Base-by-base conservation (phyloP, 1,140 invertebrate species). In the Mesaphorura yosii region DNA sequence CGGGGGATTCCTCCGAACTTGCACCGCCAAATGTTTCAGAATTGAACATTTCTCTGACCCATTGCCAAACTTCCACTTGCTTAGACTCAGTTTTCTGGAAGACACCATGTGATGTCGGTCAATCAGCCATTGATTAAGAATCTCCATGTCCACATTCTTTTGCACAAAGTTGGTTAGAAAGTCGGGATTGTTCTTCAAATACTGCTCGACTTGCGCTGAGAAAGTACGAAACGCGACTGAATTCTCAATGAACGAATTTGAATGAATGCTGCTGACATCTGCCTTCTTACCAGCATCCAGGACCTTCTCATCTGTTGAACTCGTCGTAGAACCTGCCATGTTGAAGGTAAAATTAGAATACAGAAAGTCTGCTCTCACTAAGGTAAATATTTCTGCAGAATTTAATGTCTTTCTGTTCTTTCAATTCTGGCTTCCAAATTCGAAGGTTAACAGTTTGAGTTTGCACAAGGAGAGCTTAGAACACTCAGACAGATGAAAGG, bases 1-100 rank as follows among this genome's bases (percentile, higher is more conserved):
- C n/a, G 45, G 44, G 19, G 50, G 47, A 31, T 53, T 48, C 38
- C 52, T 44, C 14, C 45, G 38, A 3, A 60, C 17, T 34, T 51
- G 39, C n/a, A 48, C 22, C 1, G 54, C 58, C 19, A 60, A 29
- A 15, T 53, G 50, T 20, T 60, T 57, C 15, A 60, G 38, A 39
- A 57, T 42, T 20, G 34, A 40, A 25, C 42, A 47, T 46, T 48
- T 49, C 17, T 60, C 55, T 27, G 58, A 19, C 19, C 46, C 46
- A 27, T 25, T 27, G 15, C 58, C 58, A 39, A 50, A 60, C 51
- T 60, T 60, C 58, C 58, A 60, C 15, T 46, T 22, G 26, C 51
- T 53, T 15, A 60, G 48, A 53, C 51, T 53, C 4, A 34, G 48
- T 22, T 53, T 52, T 40, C 58, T 37, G 22, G 51, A 53, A 17